A percentile compares a stretch with the other conserved stretches of the same genome.
These are phyloP conservation scores for Merluccius polli DNA, from an alignment of 2,797 vertebrate species.

Conservation along the genomic window DNA sequence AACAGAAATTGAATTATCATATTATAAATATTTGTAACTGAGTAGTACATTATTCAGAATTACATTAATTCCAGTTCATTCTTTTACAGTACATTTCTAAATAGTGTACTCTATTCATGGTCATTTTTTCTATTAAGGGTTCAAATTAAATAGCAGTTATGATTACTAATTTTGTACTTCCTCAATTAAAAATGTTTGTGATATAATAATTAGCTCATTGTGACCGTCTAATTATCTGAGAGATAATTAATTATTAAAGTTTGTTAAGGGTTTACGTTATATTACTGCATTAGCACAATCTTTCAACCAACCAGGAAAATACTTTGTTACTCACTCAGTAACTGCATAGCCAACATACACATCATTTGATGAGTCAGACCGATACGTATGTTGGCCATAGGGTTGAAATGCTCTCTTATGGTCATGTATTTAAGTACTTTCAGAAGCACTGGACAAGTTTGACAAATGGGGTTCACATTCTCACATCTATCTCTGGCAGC, in stretches of 20 bases:
- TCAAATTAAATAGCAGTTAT: background rate
- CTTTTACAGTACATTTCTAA: background rate
- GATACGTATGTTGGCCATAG: constrained; percentile 37
- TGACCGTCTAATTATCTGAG: background rate
- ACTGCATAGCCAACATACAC: background rate
- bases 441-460: constrained; percentile 49
- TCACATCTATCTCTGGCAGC: constrained; percentile 41
- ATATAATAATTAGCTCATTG: background rate
- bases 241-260: background rate
- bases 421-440: constrained; percentile 52
- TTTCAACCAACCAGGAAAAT: background rate
- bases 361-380: constrained; percentile 22
- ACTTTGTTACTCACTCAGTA: background rate
- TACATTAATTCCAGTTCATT: background rate
- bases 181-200: background rate
- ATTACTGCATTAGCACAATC: background rate
- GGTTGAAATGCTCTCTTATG: constrained; percentile 53
- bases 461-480: constrained; percentile 59
- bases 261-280: background rate
- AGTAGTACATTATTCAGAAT: background rate
- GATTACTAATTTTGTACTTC: background rate
- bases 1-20: background rate
- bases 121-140: background rate
- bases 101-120: background rate
- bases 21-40: background rate